Conservation (phyloP, 2,113 vertebrate species). For the Hemiscyllium ocellatum region DNA sequence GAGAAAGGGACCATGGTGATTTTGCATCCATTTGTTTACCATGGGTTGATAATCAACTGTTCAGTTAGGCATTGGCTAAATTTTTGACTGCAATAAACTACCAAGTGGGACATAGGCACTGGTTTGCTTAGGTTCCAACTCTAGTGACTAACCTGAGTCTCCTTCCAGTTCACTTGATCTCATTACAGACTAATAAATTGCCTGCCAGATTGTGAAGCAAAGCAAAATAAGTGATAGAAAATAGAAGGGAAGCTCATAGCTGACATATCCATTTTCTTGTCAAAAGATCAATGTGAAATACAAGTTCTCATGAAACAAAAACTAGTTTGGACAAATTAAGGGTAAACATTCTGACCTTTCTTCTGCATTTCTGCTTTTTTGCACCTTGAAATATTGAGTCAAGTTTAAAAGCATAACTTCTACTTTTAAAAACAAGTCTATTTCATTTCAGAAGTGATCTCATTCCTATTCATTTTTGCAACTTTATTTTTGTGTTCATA, state of each 20-base stretch:
- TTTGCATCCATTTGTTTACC: constrained; percentile 17
- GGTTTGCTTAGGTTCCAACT: constrained; percentile 3
- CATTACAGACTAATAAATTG: background rate
- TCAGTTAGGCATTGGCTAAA: background rate
- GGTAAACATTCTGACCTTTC: constrained; percentile 12
- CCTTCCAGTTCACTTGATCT: constrained; percentile 14
- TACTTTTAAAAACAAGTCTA: background rate
- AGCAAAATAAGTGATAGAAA: constrained; percentile 1
- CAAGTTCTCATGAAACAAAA: background rate
- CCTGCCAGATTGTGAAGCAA: constrained; percentile 2
- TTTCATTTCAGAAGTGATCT: background rate
- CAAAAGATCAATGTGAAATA: constrained; percentile 17
- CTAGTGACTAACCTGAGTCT: background rate
- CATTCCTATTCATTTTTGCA: background rate
- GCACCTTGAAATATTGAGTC: background rate
- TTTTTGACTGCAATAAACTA: background rate
- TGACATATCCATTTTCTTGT: background rate
- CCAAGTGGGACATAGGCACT: background rate
- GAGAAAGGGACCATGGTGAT: background rate
- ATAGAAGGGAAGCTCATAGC: background rate
- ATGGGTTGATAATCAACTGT: background rate
- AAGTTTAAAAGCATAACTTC: background rate
- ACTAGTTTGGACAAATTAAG: background rate
- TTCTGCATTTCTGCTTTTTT: background rate
- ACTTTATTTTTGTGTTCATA: background rate